Conservation (phyloP, 2,888 invertebrate genomes). For the Apamea epomidion region DNA sequence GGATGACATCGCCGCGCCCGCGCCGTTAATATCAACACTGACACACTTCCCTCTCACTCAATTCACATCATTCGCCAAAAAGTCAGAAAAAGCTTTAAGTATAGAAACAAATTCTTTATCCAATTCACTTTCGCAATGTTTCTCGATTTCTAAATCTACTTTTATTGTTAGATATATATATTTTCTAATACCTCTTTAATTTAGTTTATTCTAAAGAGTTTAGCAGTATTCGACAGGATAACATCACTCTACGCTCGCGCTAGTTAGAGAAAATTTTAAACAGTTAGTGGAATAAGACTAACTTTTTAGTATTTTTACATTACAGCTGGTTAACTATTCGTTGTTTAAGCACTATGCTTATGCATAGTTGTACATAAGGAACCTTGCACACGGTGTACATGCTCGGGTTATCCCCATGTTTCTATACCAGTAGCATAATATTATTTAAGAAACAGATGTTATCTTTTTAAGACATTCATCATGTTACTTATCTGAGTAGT, state of each 20-base stretch:
- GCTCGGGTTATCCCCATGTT: background rate
- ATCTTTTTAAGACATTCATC: background rate
- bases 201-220: background rate
- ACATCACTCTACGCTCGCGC: background rate
- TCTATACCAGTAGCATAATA: background rate
- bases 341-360: too few relatives aligned
- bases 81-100: conserved; percentile 38
- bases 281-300: background rate
- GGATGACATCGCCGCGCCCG: conserved; percentile 76
- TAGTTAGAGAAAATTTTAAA: background rate
- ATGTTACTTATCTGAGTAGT: background rate
- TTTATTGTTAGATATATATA: conserved; percentile 9
- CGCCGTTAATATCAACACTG: conserved; percentile 73
- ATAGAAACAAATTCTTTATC: conserved; percentile 35
- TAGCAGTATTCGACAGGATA: background rate
- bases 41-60: conserved; percentile 63
- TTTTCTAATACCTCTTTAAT: background rate
- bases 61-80: conserved; percentile 58
- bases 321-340: too few relatives aligned
- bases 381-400: background rate
- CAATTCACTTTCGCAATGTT: conserved; percentile 43
- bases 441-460: background rate
- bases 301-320: background rate
- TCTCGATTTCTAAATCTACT: conserved; percentile 49
- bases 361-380: background rate